phyloP scores from a whole-genome alignment of 1,140 invertebrate genomes.

The Lucilia cuprina region DNA sequence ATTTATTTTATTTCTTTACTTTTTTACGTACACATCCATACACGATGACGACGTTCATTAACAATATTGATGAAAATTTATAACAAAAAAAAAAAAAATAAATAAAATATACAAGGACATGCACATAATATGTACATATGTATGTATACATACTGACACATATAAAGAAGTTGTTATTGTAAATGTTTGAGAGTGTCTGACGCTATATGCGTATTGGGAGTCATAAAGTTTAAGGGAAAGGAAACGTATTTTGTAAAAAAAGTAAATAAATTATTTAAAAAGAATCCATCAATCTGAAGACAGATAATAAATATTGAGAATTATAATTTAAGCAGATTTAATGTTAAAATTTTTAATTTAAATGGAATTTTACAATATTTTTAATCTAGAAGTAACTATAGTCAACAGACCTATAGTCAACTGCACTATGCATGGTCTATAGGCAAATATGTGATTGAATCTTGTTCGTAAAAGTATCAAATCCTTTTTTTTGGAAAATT shows the following conservation, averaged over 20 bases:
- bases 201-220: not conserved
- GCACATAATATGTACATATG: no score
- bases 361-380: no score
- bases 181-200: not conserved
- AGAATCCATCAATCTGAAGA: not conserved
- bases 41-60: not conserved
- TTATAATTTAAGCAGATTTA: no score
- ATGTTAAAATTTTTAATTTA: no score
- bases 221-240: not conserved
- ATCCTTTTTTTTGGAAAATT: no score
- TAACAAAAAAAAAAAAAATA: not conserved
- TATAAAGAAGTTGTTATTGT: not conserved
- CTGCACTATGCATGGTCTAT: no score
- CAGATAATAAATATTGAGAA: not conserved
- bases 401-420: no score
- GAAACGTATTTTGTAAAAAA: not conserved
- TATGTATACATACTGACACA: not conserved
- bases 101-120: not conserved
- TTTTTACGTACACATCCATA: not conserved
- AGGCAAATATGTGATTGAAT: no score
- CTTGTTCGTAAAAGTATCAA: no score
- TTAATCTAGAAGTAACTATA: no score
- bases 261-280: not conserved
- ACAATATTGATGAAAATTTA: constrained; percentile 15
- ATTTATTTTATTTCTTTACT: not conserved